Evolutionary conservation across 2,797 vertebrate species (phyloP).

Genomic region (Tarsius wallacei): DNA sequence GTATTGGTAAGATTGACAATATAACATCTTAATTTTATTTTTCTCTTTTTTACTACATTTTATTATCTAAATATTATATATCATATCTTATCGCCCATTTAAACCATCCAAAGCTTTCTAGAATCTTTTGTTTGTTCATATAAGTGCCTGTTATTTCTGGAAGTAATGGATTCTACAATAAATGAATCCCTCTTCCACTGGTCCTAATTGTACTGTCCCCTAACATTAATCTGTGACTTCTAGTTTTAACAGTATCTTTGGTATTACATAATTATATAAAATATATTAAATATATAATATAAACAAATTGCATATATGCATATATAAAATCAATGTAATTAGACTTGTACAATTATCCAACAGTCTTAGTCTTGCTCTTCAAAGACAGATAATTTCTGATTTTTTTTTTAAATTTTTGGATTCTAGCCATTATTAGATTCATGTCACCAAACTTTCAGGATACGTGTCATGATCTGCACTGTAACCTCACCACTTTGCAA

Average conservation of each 20-base stretch:
- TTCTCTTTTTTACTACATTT: background rate
- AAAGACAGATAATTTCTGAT: background rate
- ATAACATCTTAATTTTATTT: background rate
- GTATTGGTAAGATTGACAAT: background rate
- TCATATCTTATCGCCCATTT: background rate
- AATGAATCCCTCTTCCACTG: background rate
- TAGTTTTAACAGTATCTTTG: constrained; percentile 3
- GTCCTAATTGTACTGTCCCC: background rate
- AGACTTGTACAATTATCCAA: background rate
- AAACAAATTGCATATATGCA: background rate
- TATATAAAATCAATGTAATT: background rate
- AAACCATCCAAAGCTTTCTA: background rate
- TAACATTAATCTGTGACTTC: background rate
- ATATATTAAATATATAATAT: constrained; percentile 44
- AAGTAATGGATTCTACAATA: background rate
- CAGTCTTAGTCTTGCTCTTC: background rate
- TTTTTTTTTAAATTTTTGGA: background rate
- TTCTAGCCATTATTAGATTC: background rate
- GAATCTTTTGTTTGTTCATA: background rate
- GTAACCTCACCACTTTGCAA: background rate
- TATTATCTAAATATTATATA: background rate
- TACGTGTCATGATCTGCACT: background rate
- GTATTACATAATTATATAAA: constrained; percentile 22
- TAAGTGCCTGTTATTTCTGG: background rate
- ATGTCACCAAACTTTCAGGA: background rate